Base-by-base conservation (phyloP, 35 echinoderm and acorn worm species). In the Acanthaster planci region DNA sequence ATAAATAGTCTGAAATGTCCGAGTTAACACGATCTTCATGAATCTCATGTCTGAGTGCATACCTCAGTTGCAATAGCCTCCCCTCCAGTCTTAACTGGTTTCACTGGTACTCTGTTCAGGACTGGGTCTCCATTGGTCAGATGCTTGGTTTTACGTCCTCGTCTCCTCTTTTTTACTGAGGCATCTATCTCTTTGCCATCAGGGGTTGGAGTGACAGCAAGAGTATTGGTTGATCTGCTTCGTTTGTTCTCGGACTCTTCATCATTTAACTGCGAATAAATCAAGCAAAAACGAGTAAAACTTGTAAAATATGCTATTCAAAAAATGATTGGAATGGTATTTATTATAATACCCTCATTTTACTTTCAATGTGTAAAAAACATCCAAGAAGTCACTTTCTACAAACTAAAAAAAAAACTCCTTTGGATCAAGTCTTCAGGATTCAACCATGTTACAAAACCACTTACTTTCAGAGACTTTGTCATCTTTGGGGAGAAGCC, bases 401-500 rank as follows among this genome's bases (percentile, higher is more conserved):
- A n/a, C n/a, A n/a, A n/a, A n/a, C n/a, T n/a, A n/a, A n/a, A n/a
- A n/a, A n/a, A n/a, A n/a, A n/a, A n/a, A n/a, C n/a, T n/a, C n/a
- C n/a, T n/a, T n/a, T n/a, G n/a, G n/a, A n/a, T n/a, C n/a, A n/a
- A n/a, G n/a, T n/a, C n/a, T n/a, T n/a, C n/a, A n/a, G n/a, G n/a
- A n/a, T n/a, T n/a, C n/a, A n/a, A n/a, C n/a, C n/a, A n/a, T n/a
- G n/a, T n/a, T 7, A 67, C 5, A 22, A 27, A 4, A 47, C 42
- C 26, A n/a, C 27, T 39, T 84, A 93, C 91, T 80, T 93, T 93
- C n/a, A 93, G 56, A 17, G 91, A 54, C 77, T 82, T 84, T 2
- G 80, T 82, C 52, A 85, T 54, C 55, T 93, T 84, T 0, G 91
- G 91, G 53, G 90, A 89, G 81, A 90, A 97, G 14, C 92, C 92